Base-by-base conservation (phyloP, 2,888 invertebrate genomes). In the Rhingia campestris region DNA sequence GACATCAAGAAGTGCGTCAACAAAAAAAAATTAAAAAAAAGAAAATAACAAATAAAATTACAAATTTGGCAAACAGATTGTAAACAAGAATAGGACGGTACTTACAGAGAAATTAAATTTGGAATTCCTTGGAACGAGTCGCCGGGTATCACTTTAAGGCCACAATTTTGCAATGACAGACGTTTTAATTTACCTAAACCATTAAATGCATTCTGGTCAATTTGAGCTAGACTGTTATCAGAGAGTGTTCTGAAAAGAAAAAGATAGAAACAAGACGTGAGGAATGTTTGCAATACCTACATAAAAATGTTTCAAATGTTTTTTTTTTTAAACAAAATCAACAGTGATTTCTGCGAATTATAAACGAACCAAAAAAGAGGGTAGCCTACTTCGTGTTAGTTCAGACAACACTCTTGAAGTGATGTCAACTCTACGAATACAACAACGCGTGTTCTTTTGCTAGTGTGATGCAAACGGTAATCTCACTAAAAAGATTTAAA, bases 151-250 rank as follows among this genome's bases (percentile, higher is more conserved):
- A 89, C 88, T 86, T 90, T 91, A 88, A 92, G 91, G 89, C 91
- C 91, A 88, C 92, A 92, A 88, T 92, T 91, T 89, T 92, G 91
- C 88, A 92, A 88, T 80, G 89, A 90, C 87, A 92, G 88, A 87
- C 91, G 91, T 87, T 91, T 92, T 81, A 92, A 88, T 88, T 91
- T 92, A 59, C 86, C 87, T 86, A 92, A 88, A 84, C 91, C 91
- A 87, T 88, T 89, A 89, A 96, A 95, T 88, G 95, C 94, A 89
- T 93, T 93, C 86, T 93, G 93, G 90, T 94, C 93, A 89, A 96
- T 93, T 88, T 92, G 92, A 90, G 94, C 94, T 91, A 96, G 92
- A 88, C 93, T 94, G 93, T 97, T 97, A 92, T 94, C 94, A 14
- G 95, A 94, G 89, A 97, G 92, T 89, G 95, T 94, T 88, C 90